A percentile compares a stretch with the other conserved stretches of the same genome.
These are phyloP conservation scores for Rapana venosa DNA, from an alignment of 2,888 invertebrate genomes.

Conservation along the genomic window DNA sequence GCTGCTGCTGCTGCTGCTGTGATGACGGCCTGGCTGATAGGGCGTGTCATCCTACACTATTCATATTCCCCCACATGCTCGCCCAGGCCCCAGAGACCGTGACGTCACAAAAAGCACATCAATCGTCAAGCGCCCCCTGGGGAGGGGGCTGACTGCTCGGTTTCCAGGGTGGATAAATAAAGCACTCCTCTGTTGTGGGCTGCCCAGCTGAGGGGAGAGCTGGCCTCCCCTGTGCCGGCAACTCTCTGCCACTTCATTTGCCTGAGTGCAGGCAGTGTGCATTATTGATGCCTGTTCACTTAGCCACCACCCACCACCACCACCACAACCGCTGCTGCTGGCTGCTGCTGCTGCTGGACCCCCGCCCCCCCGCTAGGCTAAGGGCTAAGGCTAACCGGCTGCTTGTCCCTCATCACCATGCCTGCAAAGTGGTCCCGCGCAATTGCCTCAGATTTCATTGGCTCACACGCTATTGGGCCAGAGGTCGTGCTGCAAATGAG, in stretches of 20 bases:
- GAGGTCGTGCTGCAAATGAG: not conserved
- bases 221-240: not conserved
- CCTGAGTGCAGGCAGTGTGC: constrained; percentile 38
- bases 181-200: constrained; percentile 37
- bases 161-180: constrained; percentile 46
- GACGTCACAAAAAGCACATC: constrained; percentile 45
- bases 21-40: not conserved
- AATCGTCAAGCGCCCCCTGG: constrained; percentile 32
- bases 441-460: constrained; percentile 30
- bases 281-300: constrained; percentile 46
- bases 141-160: constrained; percentile 35
- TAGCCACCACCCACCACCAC: constrained; percentile 2
- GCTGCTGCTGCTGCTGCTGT: no score
- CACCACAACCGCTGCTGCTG: not conserved
- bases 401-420: not conserved
- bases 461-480: not conserved
- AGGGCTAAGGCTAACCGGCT: not conserved
- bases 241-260: constrained; percentile 40
- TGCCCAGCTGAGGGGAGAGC: not conserved
- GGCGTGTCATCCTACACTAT: constrained; percentile 15
- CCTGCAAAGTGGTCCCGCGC: constrained; percentile 9
- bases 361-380: no score
- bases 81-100: not conserved
- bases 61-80: constrained; percentile 7
- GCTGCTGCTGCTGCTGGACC: not conserved